Evolutionary conservation across 2,797 vertebrate genomes (phyloP).

Genomic region (Xerus rutilus): DNA sequence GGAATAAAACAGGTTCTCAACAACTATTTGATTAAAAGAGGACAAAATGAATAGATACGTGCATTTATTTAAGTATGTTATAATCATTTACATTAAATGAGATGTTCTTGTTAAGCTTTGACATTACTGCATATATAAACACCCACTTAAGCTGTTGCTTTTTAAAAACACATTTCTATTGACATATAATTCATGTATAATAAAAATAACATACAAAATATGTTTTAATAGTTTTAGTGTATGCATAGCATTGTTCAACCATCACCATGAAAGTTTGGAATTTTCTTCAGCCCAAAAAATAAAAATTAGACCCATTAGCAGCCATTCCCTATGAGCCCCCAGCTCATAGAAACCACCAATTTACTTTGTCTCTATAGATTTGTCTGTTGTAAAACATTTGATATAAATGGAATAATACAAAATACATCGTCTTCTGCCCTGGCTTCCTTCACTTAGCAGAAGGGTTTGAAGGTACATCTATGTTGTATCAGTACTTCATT

Average conservation of each 20-base stretch:
- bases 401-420: not conserved
- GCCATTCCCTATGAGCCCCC: not conserved
- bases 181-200: not conserved
- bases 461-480: not conserved
- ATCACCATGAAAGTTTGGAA: not conserved
- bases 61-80: not conserved
- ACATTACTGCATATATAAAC: not conserved
- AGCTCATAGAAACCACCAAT: not conserved
- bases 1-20: not conserved
- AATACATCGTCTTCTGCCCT: not conserved
- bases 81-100: conserved; percentile 31
- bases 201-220: not conserved
- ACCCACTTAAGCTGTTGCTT: not conserved
- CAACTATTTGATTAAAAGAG: not conserved
- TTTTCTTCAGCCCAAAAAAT: not conserved
- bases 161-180: not conserved
- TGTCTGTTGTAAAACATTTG: not conserved
- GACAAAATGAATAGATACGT: not conserved
- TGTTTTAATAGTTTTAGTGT: not conserved
- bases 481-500: not conserved
- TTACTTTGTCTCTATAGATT: not conserved
- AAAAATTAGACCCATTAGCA: not conserved
- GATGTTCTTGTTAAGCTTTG: not conserved
- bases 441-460: not conserved
- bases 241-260: not conserved